These are phyloP conservation scores for Taxidea taxus DNA, from an alignment of 2,113 vertebrate species.

Conservation along the genomic window DNA sequence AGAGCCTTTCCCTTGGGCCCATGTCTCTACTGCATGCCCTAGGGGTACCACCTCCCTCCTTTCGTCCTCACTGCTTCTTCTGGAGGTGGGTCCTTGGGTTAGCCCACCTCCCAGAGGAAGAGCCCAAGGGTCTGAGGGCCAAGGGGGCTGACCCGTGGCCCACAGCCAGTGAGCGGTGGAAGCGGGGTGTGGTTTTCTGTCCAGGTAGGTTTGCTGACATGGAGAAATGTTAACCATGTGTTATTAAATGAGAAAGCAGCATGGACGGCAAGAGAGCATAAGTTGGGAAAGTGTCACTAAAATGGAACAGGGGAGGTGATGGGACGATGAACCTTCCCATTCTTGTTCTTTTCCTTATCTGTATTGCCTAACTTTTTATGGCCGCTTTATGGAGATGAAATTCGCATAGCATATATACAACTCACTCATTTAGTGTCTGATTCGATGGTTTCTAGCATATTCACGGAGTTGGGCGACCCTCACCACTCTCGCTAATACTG, in stretches of 20 bases:
- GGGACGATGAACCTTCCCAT: neutral
- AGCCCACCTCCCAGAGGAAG: neutral
- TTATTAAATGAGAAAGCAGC: neutral
- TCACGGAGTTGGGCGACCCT: neutral
- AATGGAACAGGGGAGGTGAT: neutral
- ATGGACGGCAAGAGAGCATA: neutral
- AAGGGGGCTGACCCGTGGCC: neutral
- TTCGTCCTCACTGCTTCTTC: neutral
- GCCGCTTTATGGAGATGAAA: neutral
- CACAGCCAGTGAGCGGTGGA: neutral
- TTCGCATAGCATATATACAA: neutral
- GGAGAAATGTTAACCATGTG: neutral
- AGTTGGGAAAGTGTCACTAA: neutral
- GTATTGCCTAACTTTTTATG: neutral
- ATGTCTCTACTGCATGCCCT: neutral
- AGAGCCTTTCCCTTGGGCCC: neutral
- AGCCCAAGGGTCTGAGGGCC: neutral
- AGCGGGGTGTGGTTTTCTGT: neutral
- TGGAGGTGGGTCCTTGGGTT: neutral
- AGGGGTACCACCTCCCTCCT: neutral
- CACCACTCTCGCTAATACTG: no score
- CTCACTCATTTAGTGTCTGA: neutral
- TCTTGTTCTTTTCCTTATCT: neutral
- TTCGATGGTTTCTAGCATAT: neutral
- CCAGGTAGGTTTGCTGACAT: neutral